Base-by-base conservation (phyloP, 1,140 invertebrate genomes). In the Rhyacophila brunnea region DNA sequence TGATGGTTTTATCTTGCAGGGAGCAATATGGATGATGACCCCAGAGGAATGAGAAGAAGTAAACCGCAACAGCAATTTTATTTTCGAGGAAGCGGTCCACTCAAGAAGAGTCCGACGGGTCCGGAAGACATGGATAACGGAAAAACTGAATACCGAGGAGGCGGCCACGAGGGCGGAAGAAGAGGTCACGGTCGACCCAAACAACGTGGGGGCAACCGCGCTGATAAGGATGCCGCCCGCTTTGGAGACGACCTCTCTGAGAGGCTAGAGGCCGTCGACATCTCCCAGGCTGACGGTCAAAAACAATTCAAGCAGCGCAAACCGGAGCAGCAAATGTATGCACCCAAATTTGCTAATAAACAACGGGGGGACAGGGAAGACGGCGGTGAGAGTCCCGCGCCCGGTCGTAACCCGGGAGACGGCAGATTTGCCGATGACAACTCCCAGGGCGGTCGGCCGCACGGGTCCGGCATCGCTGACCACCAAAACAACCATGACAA, bases 31-130 rank as follows among this genome's bases (percentile, higher is more conserved):
- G 77, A 78, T 78, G 74, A 80, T 77, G 77, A 75, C 54, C 71
- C 54, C 68, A 78, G 73, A 70, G 73, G 75, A 66, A 73, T 72
- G 58, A 78, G 70, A 68, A 75, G 72, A 71, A 74, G 71, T 66
- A 80, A 78, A 72, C 76, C 75, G 64, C 77, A 74, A 70, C 75
- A 78, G 69, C 74, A 77, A 64, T 69, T 77, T 44, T 79, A 79
- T 54, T 75, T 73, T 66, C 74, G 75, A 67, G 75, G 76, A 64
- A 78, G 76, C 72, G 77, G 77, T 23, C 76, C 76, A 52, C 67
- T 78, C 43, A 75, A 74, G 67, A 70, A 76, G 15, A 54, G 36
- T 14, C 58, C 55, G 6, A 70, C 74, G 38, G 48, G 36, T 28
- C 54, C 55, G 14, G 58, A 65, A 7, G 58, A 65, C 0, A 44